These are phyloP conservation scores for Whitmania pigra DNA, from an alignment of 1,140 invertebrate species.

Conservation along the genomic window DNA sequence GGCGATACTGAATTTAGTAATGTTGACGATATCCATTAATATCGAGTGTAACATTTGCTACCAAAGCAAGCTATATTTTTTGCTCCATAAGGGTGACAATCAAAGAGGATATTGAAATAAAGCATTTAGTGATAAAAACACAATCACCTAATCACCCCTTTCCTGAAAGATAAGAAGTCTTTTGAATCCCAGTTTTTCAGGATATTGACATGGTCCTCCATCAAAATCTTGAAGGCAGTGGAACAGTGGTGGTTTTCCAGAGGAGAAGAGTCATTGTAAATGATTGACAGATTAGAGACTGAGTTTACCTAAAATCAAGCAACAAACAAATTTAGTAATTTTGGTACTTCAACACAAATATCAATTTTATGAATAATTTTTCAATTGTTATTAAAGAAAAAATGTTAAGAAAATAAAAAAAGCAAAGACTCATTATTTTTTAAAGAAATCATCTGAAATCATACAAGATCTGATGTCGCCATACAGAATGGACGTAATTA, in stretches of 20 bases:
- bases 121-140: not conserved
- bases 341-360: too few species aligned
- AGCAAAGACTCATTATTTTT: too few species aligned
- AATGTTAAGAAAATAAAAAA: too few species aligned
- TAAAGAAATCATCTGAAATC: too few species aligned
- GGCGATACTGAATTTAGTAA: not conserved
- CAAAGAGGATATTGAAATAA: not conserved
- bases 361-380: too few species aligned
- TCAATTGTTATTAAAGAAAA: too few species aligned
- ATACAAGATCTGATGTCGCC: too few species aligned
- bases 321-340: not conserved
- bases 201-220: slow-evolving; percentile 44
- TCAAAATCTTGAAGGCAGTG: slow-evolving; percentile 56
- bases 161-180: slow-evolving; percentile 61
- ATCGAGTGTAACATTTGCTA: not conserved
- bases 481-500: too few species aligned
- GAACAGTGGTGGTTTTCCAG: slow-evolving; percentile 96
- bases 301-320: slow-evolving; percentile 57
- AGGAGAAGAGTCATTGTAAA: slow-evolving; percentile 98
- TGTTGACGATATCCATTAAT: not conserved
- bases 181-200: slow-evolving; percentile 55
- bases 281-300: slow-evolving; percentile 81
- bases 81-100: not conserved
- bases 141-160: slow-evolving; percentile 57
- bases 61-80: too few species aligned